phyloP scores from a whole-genome alignment of 2,113 vertebrate genomes.

The Eulacestoma nigropectus region DNA sequence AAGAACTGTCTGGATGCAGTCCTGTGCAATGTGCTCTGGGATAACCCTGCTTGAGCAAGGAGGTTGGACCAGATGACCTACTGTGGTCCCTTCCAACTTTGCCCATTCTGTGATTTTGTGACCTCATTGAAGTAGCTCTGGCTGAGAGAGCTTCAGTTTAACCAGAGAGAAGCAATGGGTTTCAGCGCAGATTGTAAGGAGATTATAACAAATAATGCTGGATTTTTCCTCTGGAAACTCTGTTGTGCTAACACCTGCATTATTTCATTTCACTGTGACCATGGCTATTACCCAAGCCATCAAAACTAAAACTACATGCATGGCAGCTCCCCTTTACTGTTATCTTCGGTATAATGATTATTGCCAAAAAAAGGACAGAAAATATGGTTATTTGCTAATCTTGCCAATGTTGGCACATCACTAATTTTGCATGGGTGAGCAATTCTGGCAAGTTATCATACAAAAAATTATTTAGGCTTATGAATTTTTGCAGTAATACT shows the following conservation, averaged over 20 bases:
- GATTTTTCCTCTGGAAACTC: background rate
- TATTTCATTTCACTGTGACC: background rate
- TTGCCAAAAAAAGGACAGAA: background rate
- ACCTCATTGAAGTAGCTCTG: background rate
- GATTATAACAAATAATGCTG: background rate
- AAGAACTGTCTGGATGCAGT: background rate
- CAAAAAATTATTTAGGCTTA: background rate
- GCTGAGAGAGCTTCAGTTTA: accelerated
- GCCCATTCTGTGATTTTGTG: background rate
- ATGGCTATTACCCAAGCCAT: background rate
- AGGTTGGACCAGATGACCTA: background rate
- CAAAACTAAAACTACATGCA: background rate
- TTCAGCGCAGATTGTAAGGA: background rate
- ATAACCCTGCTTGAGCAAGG: background rate
- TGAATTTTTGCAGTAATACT: background rate
- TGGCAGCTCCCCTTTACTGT: background rate
- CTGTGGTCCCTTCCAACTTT: background rate
- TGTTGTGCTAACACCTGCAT: background rate
- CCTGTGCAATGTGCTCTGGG: background rate
- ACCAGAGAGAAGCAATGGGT: background rate
- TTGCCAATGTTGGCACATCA: background rate
- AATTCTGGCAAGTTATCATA: background rate
- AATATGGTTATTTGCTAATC: background rate
- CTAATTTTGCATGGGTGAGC: background rate
- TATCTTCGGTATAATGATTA: background rate